Base-by-base conservation (phyloP, 2,797 vertebrate species). In the Alcedo quadribrachys region DNA sequence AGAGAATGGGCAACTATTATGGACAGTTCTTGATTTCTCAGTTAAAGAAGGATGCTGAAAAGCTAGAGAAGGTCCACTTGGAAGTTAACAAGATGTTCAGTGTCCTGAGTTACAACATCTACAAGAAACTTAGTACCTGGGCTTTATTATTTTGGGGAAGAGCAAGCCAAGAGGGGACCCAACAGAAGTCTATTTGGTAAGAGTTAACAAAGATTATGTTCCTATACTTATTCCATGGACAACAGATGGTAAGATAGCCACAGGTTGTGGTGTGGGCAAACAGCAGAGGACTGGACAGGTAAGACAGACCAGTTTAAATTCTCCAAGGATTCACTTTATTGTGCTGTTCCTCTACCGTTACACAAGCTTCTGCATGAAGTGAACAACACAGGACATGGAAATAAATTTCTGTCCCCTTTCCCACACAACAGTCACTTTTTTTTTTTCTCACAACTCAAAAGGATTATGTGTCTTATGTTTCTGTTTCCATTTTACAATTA, bases 401-500 rank as follows among this genome's bases (percentile, higher is more conserved):
- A 81, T 54, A 8, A 63, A 51, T 71, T 78, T 68, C 30, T 51
- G 11, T 53, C 11, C 37, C 15, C 10, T 86, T 55, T 89, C 54
- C 24, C 33, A 81, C 14, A 13, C 27, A 54, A 48, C 81, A 78
- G 9, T 54, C 24, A 9, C 13, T 50, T 42, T 22, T 2, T 63
- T 17, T 35, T 55, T 89, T 95, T 82, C 67, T 69, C 53, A 65
- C 3, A 7, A 8, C 42, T 32, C 33, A 62, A 60, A 80, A 43
- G 19, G 13, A 81, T 85, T 61, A 25, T 32, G 8, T 45, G 33
- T 61, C 35, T 87, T 81, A 24, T 43, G 12, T 81, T 90, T 85
- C 65, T 91, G 50, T 91, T 95, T 93, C 75, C 51, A 87, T 65
- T 81, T 85, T 62, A 70, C 76, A 92, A 94, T 94, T 94, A 94